A percentile compares a stretch with the other conserved stretches of the same genome.
phyloP scores from a whole-genome alignment of 2,797 vertebrate genomes.

The Phrynocephalus guinanensis region DNA sequence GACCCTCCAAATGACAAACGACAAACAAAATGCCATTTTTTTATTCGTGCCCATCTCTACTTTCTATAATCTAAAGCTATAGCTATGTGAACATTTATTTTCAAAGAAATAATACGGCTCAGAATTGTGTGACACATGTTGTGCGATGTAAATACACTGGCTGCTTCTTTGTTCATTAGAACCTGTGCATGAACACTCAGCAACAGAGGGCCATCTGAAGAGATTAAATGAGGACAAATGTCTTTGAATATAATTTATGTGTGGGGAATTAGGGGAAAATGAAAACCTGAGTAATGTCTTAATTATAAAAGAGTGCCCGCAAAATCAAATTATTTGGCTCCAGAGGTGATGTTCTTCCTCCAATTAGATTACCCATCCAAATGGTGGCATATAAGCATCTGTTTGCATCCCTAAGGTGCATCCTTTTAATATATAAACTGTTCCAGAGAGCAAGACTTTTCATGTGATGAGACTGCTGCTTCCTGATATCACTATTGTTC shows the following conservation, averaged over 20 bases:
- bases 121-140: constrained; percentile 21
- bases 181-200: constrained; percentile 25
- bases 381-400: constrained; percentile 21
- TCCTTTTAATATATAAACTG: neutral
- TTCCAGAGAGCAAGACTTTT: neutral
- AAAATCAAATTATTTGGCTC: constrained; percentile 44
- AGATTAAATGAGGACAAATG: constrained; percentile 66
- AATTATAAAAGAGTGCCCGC: constrained; percentile 49
- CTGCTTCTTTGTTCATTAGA: constrained; percentile 47
- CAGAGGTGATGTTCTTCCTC: constrained; percentile 49
- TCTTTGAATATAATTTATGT: constrained; percentile 65
- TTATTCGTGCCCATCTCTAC: too few relatives aligned
- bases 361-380: constrained; percentile 47
- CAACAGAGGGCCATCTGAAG: constrained; percentile 34
- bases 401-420: neutral
- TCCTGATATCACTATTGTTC: neutral
- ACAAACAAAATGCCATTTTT: too few relatives aligned
- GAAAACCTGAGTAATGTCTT: constrained; percentile 65
- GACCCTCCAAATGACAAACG: too few relatives aligned
- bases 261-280: constrained; percentile 44
- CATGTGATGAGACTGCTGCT: neutral
- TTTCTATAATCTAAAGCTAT: neutral
- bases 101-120: neutral
- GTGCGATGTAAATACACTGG: constrained; percentile 11
- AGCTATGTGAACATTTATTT: neutral